phyloP scores from a whole-genome alignment of 2,113 vertebrate genomes.

The Alethe castanea region DNA sequence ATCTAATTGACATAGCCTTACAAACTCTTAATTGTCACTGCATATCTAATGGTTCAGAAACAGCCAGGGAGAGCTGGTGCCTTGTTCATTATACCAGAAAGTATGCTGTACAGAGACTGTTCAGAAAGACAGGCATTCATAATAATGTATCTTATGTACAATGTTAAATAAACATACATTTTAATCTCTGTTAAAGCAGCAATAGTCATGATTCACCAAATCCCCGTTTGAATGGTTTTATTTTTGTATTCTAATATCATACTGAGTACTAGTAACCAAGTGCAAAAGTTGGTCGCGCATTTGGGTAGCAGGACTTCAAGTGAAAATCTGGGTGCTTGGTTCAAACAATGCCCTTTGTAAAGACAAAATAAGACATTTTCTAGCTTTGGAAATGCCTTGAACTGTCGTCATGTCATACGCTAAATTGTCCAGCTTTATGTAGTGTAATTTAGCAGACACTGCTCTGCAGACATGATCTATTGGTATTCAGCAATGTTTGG shows the following conservation, averaged over 20 bases:
- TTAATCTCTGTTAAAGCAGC: constrained; percentile 4
- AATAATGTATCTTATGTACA: neutral
- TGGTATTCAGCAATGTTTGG: neutral
- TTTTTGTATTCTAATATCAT: neutral
- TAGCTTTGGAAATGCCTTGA: neutral
- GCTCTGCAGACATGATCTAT: neutral
- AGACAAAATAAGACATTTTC: neutral
- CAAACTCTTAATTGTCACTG: constrained; percentile 31
- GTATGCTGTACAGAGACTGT: neutral
- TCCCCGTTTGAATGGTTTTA: neutral
- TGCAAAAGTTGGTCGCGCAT: neutral
- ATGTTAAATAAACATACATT: neutral
- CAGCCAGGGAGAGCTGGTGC: neutral
- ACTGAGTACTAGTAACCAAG: neutral
- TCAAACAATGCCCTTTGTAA: neutral
- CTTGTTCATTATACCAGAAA: neutral
- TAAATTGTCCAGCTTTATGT: neutral
- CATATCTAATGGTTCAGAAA: constrained; percentile 1
- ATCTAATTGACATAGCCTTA: constrained; percentile 33
- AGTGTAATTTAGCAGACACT: neutral
- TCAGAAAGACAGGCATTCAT: neutral
- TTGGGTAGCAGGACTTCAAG: neutral
- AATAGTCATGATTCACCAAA: neutral
- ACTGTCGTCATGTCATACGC: neutral
- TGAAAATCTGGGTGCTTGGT: neutral